These are phyloP conservation scores for Copidosoma floridanum DNA, from an alignment of 1,140 invertebrate species.

Conservation along the genomic window DNA sequence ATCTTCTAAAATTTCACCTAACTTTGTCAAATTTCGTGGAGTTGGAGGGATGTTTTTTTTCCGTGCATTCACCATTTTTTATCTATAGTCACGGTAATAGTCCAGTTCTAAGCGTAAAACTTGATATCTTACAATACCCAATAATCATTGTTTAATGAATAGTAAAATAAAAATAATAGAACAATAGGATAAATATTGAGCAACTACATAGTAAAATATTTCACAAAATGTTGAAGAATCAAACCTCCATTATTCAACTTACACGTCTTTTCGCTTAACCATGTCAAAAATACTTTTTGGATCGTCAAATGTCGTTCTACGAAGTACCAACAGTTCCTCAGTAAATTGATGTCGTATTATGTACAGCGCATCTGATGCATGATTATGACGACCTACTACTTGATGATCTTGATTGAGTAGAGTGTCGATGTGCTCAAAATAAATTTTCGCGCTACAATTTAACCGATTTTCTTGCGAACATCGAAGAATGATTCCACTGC, in stretches of 20 bases:
- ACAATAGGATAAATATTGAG: not conserved
- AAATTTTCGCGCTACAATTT: not conserved
- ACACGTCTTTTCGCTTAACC: not conserved
- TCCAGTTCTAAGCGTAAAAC: not conserved
- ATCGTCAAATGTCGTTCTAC: not conserved
- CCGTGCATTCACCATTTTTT: not conserved
- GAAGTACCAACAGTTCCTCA: not conserved
- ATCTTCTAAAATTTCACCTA: not conserved
- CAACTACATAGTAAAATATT: not conserved
- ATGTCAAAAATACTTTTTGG: not conserved
- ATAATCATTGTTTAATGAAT: not conserved
- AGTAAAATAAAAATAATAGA: not conserved
- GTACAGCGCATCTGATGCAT: not conserved
- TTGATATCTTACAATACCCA: not conserved
- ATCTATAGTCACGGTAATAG: not conserved
- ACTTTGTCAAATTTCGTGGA: not conserved
- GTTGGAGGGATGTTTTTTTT: not conserved
- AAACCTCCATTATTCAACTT: not conserved
- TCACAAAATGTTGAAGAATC: not conserved
- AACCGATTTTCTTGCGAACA: not conserved
- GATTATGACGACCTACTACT: not conserved
- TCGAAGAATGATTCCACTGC: not conserved
- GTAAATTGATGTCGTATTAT: not conserved
- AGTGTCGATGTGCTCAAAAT: not conserved
- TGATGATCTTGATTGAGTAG: not conserved